These are phyloP conservation scores for Strigops habroptila DNA, from an alignment of 2,113 vertebrate species.

Conservation along the genomic window DNA sequence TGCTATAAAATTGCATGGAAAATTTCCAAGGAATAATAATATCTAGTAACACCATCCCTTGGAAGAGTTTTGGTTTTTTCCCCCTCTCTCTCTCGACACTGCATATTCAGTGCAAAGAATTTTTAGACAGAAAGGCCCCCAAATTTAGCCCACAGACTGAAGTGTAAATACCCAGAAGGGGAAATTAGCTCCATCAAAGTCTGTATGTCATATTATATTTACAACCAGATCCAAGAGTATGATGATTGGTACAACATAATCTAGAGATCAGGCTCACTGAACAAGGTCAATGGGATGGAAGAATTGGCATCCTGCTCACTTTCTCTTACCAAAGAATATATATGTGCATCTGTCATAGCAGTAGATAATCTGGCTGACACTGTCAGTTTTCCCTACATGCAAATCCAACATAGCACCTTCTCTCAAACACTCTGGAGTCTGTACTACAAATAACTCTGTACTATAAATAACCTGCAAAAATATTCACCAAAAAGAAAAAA, in stretches of 20 bases:
- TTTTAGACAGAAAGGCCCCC: constrained; percentile 28
- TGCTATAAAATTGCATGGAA: constrained; percentile 15
- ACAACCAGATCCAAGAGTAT: background rate
- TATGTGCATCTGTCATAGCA: background rate
- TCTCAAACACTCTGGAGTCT: background rate
- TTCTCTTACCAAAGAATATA: background rate
- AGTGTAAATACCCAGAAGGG: constrained; percentile 4
- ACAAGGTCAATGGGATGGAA: constrained; percentile 1
- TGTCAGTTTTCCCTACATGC: background rate
- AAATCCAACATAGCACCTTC: background rate
- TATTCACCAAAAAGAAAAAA: background rate
- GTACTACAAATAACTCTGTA: background rate
- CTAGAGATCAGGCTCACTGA: background rate
- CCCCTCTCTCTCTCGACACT: background rate
- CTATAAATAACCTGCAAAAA: constrained; percentile 33
- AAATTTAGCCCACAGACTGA: background rate
- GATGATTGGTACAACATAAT: background rate
- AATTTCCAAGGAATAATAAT: constrained; percentile 3
- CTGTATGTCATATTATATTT: constrained; percentile 28
- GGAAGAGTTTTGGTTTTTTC: background rate
- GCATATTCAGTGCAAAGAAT: background rate
- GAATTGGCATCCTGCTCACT: background rate
- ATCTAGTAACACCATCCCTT: background rate
- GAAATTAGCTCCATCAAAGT: background rate
- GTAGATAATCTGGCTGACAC: background rate